Conservation (phyloP, 2,797 vertebrate species). For the Pseudocheirus occidentalis region DNA sequence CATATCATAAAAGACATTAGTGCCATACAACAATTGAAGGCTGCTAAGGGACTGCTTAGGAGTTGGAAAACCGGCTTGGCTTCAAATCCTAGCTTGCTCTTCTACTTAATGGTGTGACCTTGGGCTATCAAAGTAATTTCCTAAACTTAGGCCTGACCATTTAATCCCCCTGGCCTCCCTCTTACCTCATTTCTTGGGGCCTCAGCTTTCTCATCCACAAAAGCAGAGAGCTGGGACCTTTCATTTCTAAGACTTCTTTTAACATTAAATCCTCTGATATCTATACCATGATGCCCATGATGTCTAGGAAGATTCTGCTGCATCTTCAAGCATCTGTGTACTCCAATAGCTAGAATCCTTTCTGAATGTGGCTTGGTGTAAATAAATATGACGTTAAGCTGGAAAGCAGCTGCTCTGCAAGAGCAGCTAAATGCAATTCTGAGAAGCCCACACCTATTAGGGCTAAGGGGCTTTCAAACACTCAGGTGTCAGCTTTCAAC, state of each 20-base stretch:
- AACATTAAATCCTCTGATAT: background rate
- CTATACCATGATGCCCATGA: background rate
- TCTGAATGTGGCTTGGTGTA: constrained; percentile 38
- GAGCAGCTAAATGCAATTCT: background rate
- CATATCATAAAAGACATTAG: background rate
- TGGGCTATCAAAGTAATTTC: background rate
- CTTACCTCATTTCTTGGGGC: background rate
- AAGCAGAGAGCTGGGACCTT: background rate
- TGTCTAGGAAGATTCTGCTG: background rate
- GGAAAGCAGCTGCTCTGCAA: constrained; percentile 31
- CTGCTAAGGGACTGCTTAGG: background rate
- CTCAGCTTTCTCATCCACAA: background rate
- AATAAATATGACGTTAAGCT: constrained; percentile 16
- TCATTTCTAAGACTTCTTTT: background rate
- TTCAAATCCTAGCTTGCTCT: background rate
- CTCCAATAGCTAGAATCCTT: constrained; percentile 34
- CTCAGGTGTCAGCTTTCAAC: background rate
- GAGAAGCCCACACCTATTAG: constrained; percentile 4
- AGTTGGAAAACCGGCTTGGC: background rate
- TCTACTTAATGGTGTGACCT: background rate
- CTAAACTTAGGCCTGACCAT: background rate
- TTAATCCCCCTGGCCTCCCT: background rate
- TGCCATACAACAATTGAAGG: background rate
- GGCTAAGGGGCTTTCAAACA: constrained; percentile 22
- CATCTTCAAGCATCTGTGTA: background rate